Evolutionary conservation across 1,140 invertebrate genomes (phyloP).

Genomic region (Phymastichus coffea): DNA sequence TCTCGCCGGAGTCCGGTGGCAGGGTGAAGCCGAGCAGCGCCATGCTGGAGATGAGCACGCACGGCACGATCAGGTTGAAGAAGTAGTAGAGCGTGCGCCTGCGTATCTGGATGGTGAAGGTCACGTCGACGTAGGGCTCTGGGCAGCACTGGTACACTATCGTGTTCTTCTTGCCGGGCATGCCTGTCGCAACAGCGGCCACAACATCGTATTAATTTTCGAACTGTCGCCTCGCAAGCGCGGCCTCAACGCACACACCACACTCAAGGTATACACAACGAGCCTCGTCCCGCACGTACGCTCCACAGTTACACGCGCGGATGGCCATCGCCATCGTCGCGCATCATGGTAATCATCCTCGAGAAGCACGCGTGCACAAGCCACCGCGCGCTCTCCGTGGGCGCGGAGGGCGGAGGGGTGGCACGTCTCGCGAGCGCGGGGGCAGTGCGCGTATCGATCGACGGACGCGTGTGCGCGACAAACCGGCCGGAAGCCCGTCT

Average conservation of each 20-base stretch:
- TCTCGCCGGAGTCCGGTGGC: slow-evolving; percentile 97
- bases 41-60: slow-evolving; percentile 97
- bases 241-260: neutral
- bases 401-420: no score
- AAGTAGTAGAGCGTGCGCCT: slow-evolving; percentile 97
- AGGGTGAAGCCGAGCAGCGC: slow-evolving; percentile 96
- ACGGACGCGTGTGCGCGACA: no score
- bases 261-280: no score
- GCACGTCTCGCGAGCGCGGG: no score
- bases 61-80: slow-evolving; percentile 99
- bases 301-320: no score
- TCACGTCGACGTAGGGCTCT: slow-evolving; percentile 95
- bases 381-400: no score
- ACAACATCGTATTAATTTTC: neutral
- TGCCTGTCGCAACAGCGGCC: slow-evolving; percentile 61
- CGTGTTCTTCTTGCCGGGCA: slow-evolving; percentile 82
- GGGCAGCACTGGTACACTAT: slow-evolving; percentile 83
- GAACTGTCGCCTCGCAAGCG: neutral
- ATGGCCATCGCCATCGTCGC: no score
- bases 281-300: no score
- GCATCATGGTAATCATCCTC: no score
- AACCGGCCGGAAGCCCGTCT: no score
- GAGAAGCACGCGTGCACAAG: no score
- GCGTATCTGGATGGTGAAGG: slow-evolving; percentile 95
- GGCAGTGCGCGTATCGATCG: no score